Conservation (phyloP, 35 echinoderm and acorn worm genomes). For the Heliocidaris tuberculata region DNA sequence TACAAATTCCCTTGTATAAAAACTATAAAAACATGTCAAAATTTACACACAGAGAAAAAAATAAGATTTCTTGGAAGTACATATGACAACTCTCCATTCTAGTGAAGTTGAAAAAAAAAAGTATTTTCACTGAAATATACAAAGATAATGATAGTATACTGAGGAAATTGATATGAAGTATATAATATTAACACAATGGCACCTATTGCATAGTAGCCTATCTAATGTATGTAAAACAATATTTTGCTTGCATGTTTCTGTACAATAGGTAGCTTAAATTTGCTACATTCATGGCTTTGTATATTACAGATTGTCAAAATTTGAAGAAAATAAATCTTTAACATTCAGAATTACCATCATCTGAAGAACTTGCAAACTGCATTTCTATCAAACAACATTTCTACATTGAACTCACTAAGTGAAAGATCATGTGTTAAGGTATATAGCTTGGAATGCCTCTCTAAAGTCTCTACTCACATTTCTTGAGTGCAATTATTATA, state of each 20-base stretch:
- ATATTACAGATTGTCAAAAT: not conserved
- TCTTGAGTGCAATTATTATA: no score
- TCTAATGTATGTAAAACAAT: not conserved
- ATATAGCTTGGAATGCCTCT: no score
- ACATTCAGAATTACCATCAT: not conserved
- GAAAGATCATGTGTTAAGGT: not conserved
- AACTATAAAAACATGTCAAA: not conserved
- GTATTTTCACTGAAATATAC: no score
- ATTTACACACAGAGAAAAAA: not conserved
- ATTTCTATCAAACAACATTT: not conserved
- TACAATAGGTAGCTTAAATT: not conserved
- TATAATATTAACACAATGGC: not conserved
- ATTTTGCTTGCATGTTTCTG: not conserved
- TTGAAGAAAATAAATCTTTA: not conserved
- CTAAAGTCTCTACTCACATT: no score
- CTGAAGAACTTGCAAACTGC: not conserved
- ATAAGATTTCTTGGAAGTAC: not conserved
- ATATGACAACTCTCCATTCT: not conserved
- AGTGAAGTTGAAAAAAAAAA: no score
- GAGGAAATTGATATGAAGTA: not conserved
- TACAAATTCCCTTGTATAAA: not conserved
- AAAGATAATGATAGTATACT: not conserved
- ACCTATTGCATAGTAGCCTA: not conserved
- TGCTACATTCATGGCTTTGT: not conserved
- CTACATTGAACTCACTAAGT: not conserved